These are phyloP conservation scores for Tetranychus piercei DNA, from an alignment of 2,888 invertebrate genomes.

Conservation along the genomic window DNA sequence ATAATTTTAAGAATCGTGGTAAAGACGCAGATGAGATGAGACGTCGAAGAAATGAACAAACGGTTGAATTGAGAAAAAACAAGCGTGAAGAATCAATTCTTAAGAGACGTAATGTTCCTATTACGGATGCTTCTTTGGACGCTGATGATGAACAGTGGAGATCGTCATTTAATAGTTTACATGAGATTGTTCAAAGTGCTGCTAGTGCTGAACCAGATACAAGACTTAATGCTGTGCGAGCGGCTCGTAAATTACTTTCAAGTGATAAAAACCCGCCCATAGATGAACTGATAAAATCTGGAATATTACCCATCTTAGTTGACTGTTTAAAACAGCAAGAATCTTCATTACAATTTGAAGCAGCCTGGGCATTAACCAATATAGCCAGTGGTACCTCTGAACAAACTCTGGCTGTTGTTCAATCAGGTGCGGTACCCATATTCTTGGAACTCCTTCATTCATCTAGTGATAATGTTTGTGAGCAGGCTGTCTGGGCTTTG, in stretches of 20 bases:
- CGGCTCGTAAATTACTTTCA: slow-evolving; percentile 79
- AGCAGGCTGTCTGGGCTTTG: slow-evolving; percentile 98
- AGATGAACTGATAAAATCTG: slow-evolving; percentile 77
- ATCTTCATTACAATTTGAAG: slow-evolving; percentile 81
- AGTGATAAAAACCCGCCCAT: slow-evolving; percentile 97
- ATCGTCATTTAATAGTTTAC: slow-evolving; percentile 38
- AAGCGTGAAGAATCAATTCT: slow-evolving; percentile 91
- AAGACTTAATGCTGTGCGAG: slow-evolving; percentile 67
- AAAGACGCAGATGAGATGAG: slow-evolving; percentile 69
- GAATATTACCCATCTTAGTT: slow-evolving; percentile 84
- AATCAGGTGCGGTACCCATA: slow-evolving; percentile 76
- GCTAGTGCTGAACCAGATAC: slow-evolving; percentile 40
- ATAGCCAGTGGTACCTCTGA: slow-evolving; percentile 84
- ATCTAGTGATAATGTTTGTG: slow-evolving; percentile 88
- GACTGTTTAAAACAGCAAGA: slow-evolving; percentile 61
- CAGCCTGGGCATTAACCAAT: slow-evolving; percentile 92
- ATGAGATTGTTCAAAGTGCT: slow-evolving; percentile 65
- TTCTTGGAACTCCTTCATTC: slow-evolving; percentile 80
- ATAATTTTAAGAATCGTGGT: slow-evolving; percentile 59
- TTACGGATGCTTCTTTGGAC: slow-evolving; percentile 31
- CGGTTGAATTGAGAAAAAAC: slow-evolving; percentile 88
- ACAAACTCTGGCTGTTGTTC: slow-evolving; percentile 77
- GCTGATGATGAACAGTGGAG: slow-evolving; percentile 4
- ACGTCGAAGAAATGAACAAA: slow-evolving; percentile 83
- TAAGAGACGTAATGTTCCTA: slow-evolving; percentile 85